Base-by-base conservation (phyloP, 2,888 invertebrate species). In the Drosophila mettleri region DNA sequence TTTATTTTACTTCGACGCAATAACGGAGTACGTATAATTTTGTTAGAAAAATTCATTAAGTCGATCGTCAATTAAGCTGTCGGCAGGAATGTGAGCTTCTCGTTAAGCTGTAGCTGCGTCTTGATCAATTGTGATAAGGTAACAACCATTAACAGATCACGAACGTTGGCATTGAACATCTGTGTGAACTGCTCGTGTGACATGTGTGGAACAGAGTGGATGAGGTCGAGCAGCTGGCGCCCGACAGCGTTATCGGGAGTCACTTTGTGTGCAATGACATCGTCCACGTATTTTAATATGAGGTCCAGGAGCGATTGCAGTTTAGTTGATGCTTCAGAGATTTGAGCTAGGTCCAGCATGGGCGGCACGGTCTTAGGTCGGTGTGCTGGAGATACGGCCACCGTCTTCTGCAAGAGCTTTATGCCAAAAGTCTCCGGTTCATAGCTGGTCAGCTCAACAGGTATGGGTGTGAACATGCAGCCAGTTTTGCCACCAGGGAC, bases 121-220 rank as follows among this genome's bases (percentile, higher is more conserved):
- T 98, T 98, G 89, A 98, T 97, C 67, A 99, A 94, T 90, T 99
- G 98, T 14, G 99, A 97, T 67, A 99, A 94, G 45, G 99, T 98
- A 84, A 98, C 96, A 41, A 98, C 98, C 99, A 99, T 99, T 87
- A 99, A 94, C 85, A 99, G 94, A 93, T 99, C 99, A 93, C 99
- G 98, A 91, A 99, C 97, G 90, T 98, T 97, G 81, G 98, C 96
- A 91, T 98, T 98, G 92, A 99, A 96, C 95, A 99, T 97, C 85
- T 97, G 96, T 38, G 98, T 97, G 92, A 99, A 98, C 90, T 98
- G 96, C 89, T 98, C 97, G 58, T 95, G 94, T 24, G 95, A 95
- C 94, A 99, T 97, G 91, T 97, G 96, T 46, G 98, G 98, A 72
- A 98, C 97, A 16, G 97, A 96, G 93, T 97, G 96, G 39, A 98